These are phyloP conservation scores for Gobio gobio DNA, from an alignment of 2,113 vertebrate species.

Conservation along the genomic window DNA sequence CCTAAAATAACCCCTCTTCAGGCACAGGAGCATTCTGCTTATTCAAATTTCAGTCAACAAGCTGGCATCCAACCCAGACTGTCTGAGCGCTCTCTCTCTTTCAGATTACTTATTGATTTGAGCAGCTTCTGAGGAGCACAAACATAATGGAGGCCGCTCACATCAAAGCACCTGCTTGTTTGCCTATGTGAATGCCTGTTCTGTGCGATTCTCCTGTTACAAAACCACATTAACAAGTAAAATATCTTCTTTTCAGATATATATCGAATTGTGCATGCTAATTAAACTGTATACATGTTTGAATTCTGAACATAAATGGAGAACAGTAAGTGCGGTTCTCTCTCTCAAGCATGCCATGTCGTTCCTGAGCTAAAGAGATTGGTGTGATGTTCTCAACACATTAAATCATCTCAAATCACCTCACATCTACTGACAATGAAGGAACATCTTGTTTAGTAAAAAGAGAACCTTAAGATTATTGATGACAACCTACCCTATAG, in stretches of 20 bases:
- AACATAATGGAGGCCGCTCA: constrained; percentile 22
- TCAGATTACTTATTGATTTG: constrained; percentile 48
- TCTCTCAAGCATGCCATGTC: background rate
- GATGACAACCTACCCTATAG: background rate
- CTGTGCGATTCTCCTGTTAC: background rate
- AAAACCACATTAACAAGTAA: background rate
- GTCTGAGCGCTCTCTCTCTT: constrained; percentile 36
- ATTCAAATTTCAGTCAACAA: constrained; percentile 46
- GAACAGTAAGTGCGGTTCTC: constrained; percentile 4
- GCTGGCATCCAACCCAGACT: constrained; percentile 29
- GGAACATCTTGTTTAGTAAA: background rate
- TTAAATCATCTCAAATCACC: background rate
- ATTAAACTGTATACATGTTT: background rate
- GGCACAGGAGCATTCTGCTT: constrained; percentile 38
- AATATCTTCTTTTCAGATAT: background rate
- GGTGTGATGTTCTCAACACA: background rate
- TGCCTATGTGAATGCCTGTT: background rate
- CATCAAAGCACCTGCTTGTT: constrained; percentile 37
- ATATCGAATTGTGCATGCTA: background rate
- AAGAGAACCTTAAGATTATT: background rate
- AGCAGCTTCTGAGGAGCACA: constrained; percentile 35
- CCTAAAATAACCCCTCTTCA: constrained; percentile 47
- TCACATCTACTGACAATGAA: constrained; percentile 1
- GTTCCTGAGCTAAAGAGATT: background rate
- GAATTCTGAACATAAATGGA: background rate